Evolutionary conservation across 30 jellyfish, hydroid and myxozoan genomes (phyloP).

Genomic region (Aurelia aurita): DNA sequence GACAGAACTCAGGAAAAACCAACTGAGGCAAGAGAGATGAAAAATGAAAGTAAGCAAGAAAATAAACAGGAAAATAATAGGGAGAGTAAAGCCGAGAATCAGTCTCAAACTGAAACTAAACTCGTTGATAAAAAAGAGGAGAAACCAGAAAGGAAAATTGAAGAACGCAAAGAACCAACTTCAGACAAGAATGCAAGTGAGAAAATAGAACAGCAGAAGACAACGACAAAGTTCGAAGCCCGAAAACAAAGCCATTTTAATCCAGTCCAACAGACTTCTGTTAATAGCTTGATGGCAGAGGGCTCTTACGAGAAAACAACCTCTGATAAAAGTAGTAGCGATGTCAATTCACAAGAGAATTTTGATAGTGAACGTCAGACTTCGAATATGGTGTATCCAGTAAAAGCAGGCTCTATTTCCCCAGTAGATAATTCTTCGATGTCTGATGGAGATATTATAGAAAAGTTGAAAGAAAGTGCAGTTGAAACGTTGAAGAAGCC

Average conservation of each 20-base stretch:
- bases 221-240: neutral
- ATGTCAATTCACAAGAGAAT: neutral
- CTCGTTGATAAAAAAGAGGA: neutral
- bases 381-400: neutral
- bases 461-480: constrained; percentile 38
- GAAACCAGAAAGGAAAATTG: neutral
- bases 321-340: neutral
- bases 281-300: neutral
- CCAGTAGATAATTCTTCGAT: constrained; percentile 45
- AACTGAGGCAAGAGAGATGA: neutral
- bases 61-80: neutral
- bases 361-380: neutral
- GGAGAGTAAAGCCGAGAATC: neutral
- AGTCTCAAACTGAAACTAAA: neutral
- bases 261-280: neutral
- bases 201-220: neutral
- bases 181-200: neutral
- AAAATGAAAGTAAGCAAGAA: neutral
- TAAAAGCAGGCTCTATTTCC: neutral
- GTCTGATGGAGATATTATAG: constrained; percentile 56
- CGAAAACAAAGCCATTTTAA: too few relatives aligned
- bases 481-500: constrained; percentile 16
- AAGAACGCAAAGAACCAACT: neutral
- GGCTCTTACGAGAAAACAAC: neutral
- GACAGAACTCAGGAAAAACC: too few relatives aligned